Conservation (phyloP, 2,113 vertebrate genomes). For the Onychostoma macrolepis region DNA sequence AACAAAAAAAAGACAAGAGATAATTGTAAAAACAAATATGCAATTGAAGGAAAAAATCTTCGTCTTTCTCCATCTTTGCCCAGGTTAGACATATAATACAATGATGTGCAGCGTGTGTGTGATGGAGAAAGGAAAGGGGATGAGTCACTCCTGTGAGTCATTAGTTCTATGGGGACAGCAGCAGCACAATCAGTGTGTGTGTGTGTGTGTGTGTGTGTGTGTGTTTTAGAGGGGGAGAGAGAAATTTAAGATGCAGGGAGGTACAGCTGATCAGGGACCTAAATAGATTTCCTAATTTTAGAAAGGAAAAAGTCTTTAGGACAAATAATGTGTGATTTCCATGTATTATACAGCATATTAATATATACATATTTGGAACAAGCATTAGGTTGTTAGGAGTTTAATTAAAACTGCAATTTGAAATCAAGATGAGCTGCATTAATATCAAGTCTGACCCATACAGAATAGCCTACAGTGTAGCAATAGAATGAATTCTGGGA, state of each 20-base stretch:
- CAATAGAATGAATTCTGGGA: neutral
- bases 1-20: conserved; percentile 28
- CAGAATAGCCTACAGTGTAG: neutral
- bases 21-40: conserved; percentile 53
- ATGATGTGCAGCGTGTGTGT: conserved; percentile 66
- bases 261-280: conserved; percentile 2
- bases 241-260: conserved; percentile 15
- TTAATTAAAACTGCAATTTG: neutral
- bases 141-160: conserved; percentile 81
- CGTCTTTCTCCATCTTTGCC: conserved; percentile 66
- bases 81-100: conserved; percentile 78
- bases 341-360: neutral
- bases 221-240: conserved; percentile 32
- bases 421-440: neutral
- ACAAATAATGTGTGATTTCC: neutral
- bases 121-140: conserved; percentile 47
- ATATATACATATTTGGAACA: neutral
- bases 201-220: conserved; percentile 47
- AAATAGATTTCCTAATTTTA: conserved; percentile 6
- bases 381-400: neutral
- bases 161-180: conserved; percentile 66
- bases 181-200: conserved; percentile 53
- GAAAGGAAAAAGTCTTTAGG: neutral
- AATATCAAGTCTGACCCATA: neutral
- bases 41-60: conserved; percentile 57